Evolutionary conservation across 2,113 vertebrate species (phyloP), one percentile per base, ranked within the genome.

Genomic region (Aramus guarauna): DNA sequence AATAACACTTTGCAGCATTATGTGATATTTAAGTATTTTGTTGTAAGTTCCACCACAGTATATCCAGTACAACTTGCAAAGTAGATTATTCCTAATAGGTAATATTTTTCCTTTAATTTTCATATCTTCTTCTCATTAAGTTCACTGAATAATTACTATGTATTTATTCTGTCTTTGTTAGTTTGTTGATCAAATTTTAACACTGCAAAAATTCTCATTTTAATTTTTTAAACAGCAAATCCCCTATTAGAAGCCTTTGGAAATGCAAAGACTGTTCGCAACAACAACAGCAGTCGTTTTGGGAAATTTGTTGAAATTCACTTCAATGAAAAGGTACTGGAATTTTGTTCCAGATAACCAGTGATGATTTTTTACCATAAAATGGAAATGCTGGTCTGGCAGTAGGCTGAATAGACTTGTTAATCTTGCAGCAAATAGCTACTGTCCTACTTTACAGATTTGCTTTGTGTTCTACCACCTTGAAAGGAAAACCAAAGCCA

Each of bases 291-390:
- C 97, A 99, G 99, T 80, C 99, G 99, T 93, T 99, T 99, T 95
- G 99, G 99, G 50, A 99, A 99, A 97, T 99, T 99, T 94, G 99
- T 99, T 93, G 99, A 99, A 97, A 99, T 99, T 96, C 99, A 99
- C 97, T 99, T 99, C 95, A 99, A 99, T 64, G 98, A 98, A 97
- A 99, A 99, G 99, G 99, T 99, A 97, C 63, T 41, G 52, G 62
- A 69, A 55, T 77, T 45, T 89, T 88, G 30, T 48, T 90, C 52
- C 50, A 36, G 67, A 37, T 78, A 29, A 81, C 29, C 45, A 50
- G 55, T 60, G 63, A 52, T 79, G 34, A 39, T 26, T 53, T 67
- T 45, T 80, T 63, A 12, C 24, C 24, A 8, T 41, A 18, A 41
- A 94, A 91, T 37, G 19, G 58, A 81, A 78, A 37, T 1, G 3